Conservation (phyloP, 2,113 vertebrate genomes). For the Hemiscyllium ocellatum region DNA sequence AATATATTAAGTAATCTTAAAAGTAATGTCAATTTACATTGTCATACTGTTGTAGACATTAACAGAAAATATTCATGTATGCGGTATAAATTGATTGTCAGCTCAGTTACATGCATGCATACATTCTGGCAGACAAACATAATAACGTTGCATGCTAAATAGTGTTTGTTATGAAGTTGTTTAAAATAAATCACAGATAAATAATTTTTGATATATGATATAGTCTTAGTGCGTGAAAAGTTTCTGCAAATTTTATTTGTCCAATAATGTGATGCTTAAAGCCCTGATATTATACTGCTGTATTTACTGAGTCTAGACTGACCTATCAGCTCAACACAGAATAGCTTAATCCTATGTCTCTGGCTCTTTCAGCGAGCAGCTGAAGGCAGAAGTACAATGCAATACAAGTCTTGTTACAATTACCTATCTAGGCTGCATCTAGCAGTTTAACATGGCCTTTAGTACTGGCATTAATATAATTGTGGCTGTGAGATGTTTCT, state of each 20-base stretch:
- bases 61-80: background rate
- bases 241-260: background rate
- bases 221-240: background rate
- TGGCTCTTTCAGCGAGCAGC: background rate
- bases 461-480: background rate
- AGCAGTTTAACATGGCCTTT: background rate
- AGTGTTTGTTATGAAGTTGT: background rate
- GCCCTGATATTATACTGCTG: background rate
- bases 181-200: background rate
- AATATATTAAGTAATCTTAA: background rate
- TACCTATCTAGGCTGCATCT: background rate
- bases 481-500: background rate
- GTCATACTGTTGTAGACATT: too few relatives aligned
- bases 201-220: background rate
- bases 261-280: background rate
- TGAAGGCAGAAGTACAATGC: background rate
- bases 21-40: background rate
- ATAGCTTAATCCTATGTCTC: background rate
- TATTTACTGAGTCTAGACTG: background rate
- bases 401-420: background rate
- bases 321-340: background rate
- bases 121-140: background rate
- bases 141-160: background rate
- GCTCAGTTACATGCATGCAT: background rate
- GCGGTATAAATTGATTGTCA: background rate